phyloP scores from a whole-genome alignment of 2,888 invertebrate species.

The Ochropacha duplaris region DNA sequence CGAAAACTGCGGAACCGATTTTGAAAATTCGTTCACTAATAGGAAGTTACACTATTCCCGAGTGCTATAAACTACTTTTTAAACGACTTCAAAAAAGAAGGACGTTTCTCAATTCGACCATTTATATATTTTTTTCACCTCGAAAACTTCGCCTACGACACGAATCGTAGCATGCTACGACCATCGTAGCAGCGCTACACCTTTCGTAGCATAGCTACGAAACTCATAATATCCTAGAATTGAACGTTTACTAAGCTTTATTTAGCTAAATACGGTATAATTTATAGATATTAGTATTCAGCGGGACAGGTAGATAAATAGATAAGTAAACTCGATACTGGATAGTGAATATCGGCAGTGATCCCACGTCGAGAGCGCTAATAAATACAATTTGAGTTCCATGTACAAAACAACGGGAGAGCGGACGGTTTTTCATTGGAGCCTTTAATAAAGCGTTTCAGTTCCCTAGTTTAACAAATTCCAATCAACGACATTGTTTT shows the following conservation, averaged over 20 bases:
- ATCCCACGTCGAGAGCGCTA: slow-evolving; percentile 14
- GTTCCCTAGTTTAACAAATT: slow-evolving; percentile 10
- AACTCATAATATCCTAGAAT: neutral
- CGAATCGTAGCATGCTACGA: neutral
- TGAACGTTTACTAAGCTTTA: neutral
- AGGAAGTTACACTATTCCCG: no score
- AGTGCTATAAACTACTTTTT: no score
- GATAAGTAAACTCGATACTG: neutral
- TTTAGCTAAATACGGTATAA: neutral
- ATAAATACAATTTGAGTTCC: slow-evolving; percentile 26
- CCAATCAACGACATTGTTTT: slow-evolving; percentile 9
- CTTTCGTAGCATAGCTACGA: neutral
- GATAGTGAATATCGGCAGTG: slow-evolving; percentile 4
- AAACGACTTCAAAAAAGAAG: no score
- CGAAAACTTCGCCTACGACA: neutral
- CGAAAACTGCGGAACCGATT: no score
- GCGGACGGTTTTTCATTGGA: slow-evolving; percentile 2
- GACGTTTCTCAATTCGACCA: no score
- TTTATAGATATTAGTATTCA: neutral
- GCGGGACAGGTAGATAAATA: neutral
- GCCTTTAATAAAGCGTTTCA: slow-evolving; percentile 8
- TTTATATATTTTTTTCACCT: no score
- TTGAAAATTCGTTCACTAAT: no score
- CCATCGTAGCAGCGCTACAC: neutral
- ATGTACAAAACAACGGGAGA: slow-evolving; percentile 5